Base-by-base conservation (phyloP, 2,888 invertebrate species). In the Cantharis rufa region DNA sequence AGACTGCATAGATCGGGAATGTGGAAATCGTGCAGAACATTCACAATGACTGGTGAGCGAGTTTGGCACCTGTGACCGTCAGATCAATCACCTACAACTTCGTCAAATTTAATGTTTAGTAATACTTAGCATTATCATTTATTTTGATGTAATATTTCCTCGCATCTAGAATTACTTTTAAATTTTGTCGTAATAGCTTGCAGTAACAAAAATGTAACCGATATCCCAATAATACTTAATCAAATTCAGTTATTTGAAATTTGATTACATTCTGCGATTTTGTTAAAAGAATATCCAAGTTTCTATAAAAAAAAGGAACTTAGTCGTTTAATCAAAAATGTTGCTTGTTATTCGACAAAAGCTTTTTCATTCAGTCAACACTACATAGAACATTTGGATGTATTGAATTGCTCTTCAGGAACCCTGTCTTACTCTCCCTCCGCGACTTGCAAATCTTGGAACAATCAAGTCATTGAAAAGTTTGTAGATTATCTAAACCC, bases 1-100 rank as follows among this genome's bases (percentile, higher is more conserved):
- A 82, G 84, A 84, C 82, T 84, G 83, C 85, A 84, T 85, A 85
- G 83, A 82, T 81, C 82, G 84, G 83, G 82, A 85, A 85, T 85
- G 84, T 82, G 83, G 80, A 81, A 83, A 83, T 84, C 84, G 85
- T 85, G 85, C 84, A 83, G 80, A 77, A 83, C 84, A 83, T 85
- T 68, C 81, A 81, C 82, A 82, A 85, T 85, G 83, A 84, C 80
- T 81, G 79, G 82, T 81, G 80, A 81, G 82, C 80, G 82, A 84
- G 82, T 83, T 85, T 83, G 84, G 84, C 85, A 85, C 85, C 85
- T 85, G 85, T 82, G 83, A 83, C 83, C 83, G 82, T 71, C 15
- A 83, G 83, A 85, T 85, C 85, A 85, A 85, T 85, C 83, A 82
- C 80, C 72, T 70, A 72, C 74, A 62, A 61, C 69, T 74, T 71